Conservation (phyloP, 2,797 vertebrate species). For the Pangasius mekongensis region DNA sequence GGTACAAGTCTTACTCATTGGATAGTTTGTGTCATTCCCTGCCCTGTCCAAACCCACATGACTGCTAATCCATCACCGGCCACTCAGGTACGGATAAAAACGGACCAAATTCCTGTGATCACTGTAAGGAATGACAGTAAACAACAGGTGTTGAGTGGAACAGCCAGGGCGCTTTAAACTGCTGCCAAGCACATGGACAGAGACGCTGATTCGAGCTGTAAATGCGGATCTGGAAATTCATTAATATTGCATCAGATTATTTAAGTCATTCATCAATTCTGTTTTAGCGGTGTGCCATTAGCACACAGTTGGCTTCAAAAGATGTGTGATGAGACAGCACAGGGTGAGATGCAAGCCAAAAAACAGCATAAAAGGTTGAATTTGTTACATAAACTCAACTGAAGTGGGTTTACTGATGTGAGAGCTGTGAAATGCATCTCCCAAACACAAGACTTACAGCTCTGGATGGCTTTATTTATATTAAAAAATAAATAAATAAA, state of each 20-base stretch:
- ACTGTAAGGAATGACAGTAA: conserved; percentile 2
- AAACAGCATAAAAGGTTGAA: background rate
- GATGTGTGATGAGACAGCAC: background rate
- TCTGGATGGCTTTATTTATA: too few species aligned
- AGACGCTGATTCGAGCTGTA: background rate
- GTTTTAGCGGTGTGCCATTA: background rate
- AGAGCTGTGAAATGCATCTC: background rate
- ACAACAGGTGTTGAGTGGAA: background rate
- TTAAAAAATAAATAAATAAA: background rate
- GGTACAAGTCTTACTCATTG: background rate
- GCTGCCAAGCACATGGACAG: background rate
- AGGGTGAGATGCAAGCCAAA: background rate
- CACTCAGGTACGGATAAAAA: background rate
- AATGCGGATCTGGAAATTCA: conserved; percentile 11
- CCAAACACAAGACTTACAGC: too few species aligned
- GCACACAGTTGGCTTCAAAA: background rate
- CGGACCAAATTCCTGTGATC: background rate
- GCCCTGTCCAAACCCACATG: background rate
- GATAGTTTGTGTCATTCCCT: too few species aligned
- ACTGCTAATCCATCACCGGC: conserved; percentile 24
- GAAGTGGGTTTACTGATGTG: background rate
- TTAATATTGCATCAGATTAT: conserved; percentile 25
- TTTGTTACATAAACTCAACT: background rate
- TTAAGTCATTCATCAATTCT: conserved; percentile 5
- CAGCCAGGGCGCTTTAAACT: background rate